These are phyloP conservation scores for Accipiter virgatus DNA, from an alignment of 2,113 vertebrate genomes.

Conservation along the genomic window DNA sequence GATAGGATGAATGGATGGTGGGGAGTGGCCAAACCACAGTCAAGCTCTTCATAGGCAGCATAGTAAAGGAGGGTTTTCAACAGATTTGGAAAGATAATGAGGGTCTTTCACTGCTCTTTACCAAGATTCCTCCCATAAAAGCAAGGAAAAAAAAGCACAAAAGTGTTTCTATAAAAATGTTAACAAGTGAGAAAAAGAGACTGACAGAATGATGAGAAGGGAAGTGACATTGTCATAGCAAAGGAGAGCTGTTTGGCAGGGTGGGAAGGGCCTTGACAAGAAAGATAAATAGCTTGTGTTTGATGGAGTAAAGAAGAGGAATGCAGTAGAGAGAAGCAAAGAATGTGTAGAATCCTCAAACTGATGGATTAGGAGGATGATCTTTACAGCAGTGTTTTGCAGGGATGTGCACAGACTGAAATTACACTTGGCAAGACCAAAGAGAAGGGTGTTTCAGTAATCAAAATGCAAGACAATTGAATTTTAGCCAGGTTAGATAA, in stretches of 20 bases:
- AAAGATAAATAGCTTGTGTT: slow-evolving; percentile 41
- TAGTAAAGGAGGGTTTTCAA: not conserved
- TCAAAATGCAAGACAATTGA: not conserved
- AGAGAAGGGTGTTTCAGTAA: not conserved
- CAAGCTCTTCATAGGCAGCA: not conserved
- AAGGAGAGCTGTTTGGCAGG: slow-evolving; percentile 24
- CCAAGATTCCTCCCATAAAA: not conserved
- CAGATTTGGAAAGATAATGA: not conserved
- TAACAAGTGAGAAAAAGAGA: slow-evolving; percentile 29
- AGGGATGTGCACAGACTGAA: not conserved
- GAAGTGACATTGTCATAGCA: slow-evolving; percentile 18
- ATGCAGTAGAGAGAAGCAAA: not conserved
- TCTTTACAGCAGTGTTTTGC: not conserved
- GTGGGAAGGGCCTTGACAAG: slow-evolving; percentile 19
- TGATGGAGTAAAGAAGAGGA: not conserved
- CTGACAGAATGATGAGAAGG: slow-evolving; percentile 21
- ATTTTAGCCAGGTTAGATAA: not conserved
- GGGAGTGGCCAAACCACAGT: not conserved
- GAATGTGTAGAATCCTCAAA: slow-evolving; percentile 8
- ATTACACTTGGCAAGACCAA: not conserved
- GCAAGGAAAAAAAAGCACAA: not conserved
- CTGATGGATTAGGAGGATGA: slow-evolving; percentile 19
- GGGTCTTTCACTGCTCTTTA: not conserved
- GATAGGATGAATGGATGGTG: not conserved
- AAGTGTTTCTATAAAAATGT: slow-evolving; percentile 29